Evolutionary conservation across 2,113 vertebrate genomes (phyloP).

Genomic region (Cyprinodon tularosa): DNA sequence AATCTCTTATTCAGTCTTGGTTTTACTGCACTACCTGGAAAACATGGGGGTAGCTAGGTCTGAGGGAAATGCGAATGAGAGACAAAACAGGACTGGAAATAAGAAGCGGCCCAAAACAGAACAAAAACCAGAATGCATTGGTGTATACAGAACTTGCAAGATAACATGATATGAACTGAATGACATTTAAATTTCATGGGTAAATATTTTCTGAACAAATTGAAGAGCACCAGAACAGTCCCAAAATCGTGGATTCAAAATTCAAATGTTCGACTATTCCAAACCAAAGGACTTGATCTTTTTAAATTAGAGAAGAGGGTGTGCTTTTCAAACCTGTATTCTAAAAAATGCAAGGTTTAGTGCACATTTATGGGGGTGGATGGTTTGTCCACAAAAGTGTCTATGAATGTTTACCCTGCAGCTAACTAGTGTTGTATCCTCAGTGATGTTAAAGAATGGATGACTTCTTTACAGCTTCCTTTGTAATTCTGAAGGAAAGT

Average conservation of each 20-base stretch:
- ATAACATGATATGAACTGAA: background rate
- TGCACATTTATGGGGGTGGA: too few relatives aligned
- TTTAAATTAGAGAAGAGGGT: background rate
- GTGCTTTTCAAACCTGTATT: background rate
- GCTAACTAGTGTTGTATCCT: background rate
- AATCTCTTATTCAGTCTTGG: background rate
- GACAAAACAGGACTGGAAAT: background rate
- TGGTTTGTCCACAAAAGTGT: background rate
- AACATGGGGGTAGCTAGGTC: background rate
- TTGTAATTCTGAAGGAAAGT: background rate
- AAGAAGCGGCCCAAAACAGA: background rate
- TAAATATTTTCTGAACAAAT: background rate
- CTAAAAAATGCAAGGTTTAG: background rate
- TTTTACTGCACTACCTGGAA: background rate
- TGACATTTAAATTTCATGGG: background rate
- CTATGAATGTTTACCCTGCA: background rate
- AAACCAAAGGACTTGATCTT: background rate
- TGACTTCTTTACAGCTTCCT: background rate
- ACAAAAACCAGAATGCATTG: background rate
- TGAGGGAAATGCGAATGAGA: too few relatives aligned
- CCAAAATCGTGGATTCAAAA: background rate
- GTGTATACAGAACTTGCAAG: background rate
- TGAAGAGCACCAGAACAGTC: background rate
- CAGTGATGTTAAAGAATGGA: background rate
- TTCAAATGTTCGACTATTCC: background rate